phyloP scores from a whole-genome alignment of 2,888 invertebrate genomes.

The Drosophila infuscata region DNA sequence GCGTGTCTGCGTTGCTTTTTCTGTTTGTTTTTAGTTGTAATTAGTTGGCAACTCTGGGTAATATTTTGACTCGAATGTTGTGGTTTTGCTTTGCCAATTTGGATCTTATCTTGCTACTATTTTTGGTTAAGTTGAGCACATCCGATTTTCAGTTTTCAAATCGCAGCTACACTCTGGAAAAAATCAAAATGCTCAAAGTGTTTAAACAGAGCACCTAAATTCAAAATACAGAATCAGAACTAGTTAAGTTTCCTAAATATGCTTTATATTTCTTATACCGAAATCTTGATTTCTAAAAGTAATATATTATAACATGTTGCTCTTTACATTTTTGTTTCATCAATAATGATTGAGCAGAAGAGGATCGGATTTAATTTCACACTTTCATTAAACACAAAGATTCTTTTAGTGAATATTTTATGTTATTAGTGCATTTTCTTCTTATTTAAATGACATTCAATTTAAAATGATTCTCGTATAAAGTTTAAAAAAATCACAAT shows the following conservation, averaged over 20 bases:
- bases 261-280: background rate
- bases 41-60: slow-evolving; percentile 67
- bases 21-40: slow-evolving; percentile 78
- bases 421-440: background rate
- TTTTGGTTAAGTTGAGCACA: slow-evolving; percentile 64
- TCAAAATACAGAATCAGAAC: background rate
- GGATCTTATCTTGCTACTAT: slow-evolving; percentile 29
- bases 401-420: background rate
- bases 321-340: background rate
- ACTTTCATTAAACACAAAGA: background rate
- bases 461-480: background rate
- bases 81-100: slow-evolving; percentile 46
- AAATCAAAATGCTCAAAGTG: background rate
- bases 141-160: slow-evolving; percentile 69
- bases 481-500: background rate
- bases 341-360: background rate
- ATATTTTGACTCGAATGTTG: slow-evolving; percentile 62
- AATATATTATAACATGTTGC: background rate
- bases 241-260: too few species aligned
- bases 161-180: slow-evolving; percentile 37
- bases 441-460: background rate
- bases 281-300: background rate
- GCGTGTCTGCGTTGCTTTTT: slow-evolving; percentile 22
- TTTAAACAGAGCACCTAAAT: background rate
- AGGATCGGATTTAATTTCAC: background rate